A percentile compares a stretch with the other conserved stretches of the same genome.
These are phyloP conservation scores for Panopea generosa DNA, from an alignment of 2,888 invertebrate species.

Conservation along the genomic window DNA sequence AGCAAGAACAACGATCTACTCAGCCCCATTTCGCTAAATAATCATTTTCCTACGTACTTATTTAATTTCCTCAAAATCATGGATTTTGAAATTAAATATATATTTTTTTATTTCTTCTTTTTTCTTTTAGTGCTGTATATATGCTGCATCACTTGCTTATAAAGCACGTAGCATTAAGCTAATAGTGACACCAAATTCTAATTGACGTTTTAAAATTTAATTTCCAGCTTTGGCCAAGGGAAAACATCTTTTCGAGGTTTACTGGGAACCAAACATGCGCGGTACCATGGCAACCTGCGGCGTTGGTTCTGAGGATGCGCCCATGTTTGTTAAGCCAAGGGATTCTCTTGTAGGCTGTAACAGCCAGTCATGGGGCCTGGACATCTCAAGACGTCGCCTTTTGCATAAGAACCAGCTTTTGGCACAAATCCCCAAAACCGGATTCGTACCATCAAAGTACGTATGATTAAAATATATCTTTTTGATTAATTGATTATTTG, in stretches of 20 bases:
- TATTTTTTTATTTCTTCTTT: too few species aligned
- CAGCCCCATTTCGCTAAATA: too few species aligned
- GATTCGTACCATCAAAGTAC: constrained; percentile 54
- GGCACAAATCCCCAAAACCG: constrained; percentile 32
- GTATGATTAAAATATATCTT: constrained; percentile 16
- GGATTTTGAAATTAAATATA: too few species aligned
- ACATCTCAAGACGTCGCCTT: constrained; percentile 44
- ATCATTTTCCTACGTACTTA: too few species aligned
- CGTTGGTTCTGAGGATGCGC: constrained; percentile 54
- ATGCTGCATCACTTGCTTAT: too few species aligned
- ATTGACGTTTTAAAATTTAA: too few species aligned
- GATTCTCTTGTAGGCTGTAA: constrained; percentile 59
- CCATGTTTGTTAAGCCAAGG: constrained; percentile 52
- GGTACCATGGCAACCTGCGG: constrained; percentile 49
- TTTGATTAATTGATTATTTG: too few species aligned
- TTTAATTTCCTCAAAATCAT: too few species aligned
- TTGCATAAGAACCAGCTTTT: constrained; percentile 49
- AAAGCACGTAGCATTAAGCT: too few species aligned
- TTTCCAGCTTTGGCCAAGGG: constrained; percentile 58
- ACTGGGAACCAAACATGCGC: constrained; percentile 36
- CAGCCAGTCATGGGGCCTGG: constrained; percentile 49
- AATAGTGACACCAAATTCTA: too few species aligned
- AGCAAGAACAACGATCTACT: too few species aligned
- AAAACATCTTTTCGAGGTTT: constrained; percentile 61
- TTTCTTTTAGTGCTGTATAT: too few species aligned